These are phyloP conservation scores for Daubentonia madagascariensis DNA, from an alignment of 2,113 vertebrate genomes.

Conservation along the genomic window DNA sequence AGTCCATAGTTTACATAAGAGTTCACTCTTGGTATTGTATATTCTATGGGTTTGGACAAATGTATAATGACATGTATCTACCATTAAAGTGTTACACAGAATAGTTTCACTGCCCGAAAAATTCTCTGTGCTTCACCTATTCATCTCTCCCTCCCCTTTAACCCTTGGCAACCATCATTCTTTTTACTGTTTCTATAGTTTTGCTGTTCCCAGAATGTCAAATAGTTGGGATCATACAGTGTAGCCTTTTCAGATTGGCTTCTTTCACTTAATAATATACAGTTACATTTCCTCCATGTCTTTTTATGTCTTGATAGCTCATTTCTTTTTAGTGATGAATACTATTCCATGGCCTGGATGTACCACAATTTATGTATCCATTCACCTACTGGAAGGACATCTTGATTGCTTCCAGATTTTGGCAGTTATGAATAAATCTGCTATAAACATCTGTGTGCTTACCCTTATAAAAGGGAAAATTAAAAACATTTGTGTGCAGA, in stretches of 20 bases:
- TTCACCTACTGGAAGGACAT: neutral
- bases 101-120: neutral
- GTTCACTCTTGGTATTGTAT: neutral
- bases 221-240: neutral
- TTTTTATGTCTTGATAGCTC: neutral
- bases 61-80: too few relatives aligned
- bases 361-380: neutral
- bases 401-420: neutral
- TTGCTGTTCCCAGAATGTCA: neutral
- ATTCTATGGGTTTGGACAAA: neutral
- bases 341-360: neutral
- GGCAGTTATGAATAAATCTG: neutral
- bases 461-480: too few relatives aligned
- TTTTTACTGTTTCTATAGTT: neutral
- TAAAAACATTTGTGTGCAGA: neutral
- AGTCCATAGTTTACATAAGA: neutral
- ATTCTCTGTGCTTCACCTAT: rapidly evolving
- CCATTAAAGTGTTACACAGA: neutral
- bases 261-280: neutral
- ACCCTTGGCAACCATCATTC: neutral
- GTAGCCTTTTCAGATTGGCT: neutral
- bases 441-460: neutral
- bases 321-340: neutral
- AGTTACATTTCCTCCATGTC: neutral
- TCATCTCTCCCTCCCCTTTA: too few relatives aligned